Evolutionary conservation across 53 echinoderm and acorn worm genomes (phyloP).

Genomic region (Antedon mediterranea): DNA sequence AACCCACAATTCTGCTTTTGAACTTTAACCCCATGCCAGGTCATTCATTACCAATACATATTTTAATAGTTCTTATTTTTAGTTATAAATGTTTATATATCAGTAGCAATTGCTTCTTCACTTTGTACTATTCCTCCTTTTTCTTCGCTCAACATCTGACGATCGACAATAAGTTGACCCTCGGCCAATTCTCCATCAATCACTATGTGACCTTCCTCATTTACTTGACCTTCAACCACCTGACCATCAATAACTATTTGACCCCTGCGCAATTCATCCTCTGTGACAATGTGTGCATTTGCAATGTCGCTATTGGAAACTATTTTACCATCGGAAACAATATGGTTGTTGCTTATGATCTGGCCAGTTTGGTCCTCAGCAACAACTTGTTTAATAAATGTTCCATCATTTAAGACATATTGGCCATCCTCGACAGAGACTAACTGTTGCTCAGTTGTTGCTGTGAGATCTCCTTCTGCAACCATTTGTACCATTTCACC

Average conservation of each 20-base stretch:
- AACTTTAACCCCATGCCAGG: no score
- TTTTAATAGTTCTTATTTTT: no score
- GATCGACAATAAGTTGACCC: background rate
- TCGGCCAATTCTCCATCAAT: background rate
- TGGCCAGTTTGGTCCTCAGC: background rate
- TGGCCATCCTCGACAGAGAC: background rate
- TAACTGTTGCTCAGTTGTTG: background rate
- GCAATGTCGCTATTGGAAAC: background rate
- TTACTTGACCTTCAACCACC: background rate
- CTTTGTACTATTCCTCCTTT: no score
- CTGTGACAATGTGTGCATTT: background rate
- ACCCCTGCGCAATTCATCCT: background rate
- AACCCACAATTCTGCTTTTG: no score
- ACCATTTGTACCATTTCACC: background rate
- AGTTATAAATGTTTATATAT: background rate
- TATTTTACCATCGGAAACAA: background rate
- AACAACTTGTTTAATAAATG: background rate
- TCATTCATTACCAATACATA: no score
- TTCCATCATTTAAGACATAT: background rate
- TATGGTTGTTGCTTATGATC: background rate
- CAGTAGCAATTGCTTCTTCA: background rate
- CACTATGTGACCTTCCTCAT: background rate
- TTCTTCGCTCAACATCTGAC: background rate
- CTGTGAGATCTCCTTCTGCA: background rate
- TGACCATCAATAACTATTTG: background rate